These are phyloP conservation scores for Pollenia angustigena DNA, from an alignment of 2,888 invertebrate genomes.

Conservation along the genomic window DNA sequence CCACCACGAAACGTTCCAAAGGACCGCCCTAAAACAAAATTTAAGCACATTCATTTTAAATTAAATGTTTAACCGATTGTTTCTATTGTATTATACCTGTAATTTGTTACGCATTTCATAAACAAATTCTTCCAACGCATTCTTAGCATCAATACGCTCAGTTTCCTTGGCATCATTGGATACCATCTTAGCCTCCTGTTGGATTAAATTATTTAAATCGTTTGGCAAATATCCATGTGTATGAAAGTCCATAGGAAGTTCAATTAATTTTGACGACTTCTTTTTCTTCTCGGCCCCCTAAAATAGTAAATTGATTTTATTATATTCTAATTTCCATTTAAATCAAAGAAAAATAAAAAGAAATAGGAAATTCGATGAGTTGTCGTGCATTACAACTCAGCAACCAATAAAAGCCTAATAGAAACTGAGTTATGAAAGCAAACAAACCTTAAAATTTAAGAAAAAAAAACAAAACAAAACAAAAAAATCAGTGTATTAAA, in stretches of 20 bases:
- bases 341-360: conserved; percentile 59
- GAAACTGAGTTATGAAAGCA: conserved; percentile 37
- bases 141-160: conserved; percentile 97
- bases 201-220: conserved; percentile 90
- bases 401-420: conserved; percentile 62
- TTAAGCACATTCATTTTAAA: background rate
- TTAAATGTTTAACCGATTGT: background rate
- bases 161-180: conserved; percentile 96
- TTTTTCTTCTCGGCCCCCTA: conserved; percentile 89
- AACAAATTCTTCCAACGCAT: conserved; percentile 98
- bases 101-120: conserved; percentile 97
- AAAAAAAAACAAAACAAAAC: conserved; percentile 41
- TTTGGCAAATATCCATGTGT: conserved; percentile 89
- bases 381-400: conserved; percentile 35
- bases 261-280: conserved; percentile 91
- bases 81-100: conserved; percentile 80
- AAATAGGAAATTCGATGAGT: conserved; percentile 70
- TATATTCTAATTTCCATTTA: conserved; percentile 21
- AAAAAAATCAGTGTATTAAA: conserved; percentile 31
- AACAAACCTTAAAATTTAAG: conserved; percentile 43
- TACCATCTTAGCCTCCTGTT: conserved; percentile 94
- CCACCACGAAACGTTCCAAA: conserved; percentile 90
- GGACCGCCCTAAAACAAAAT: conserved; percentile 87
- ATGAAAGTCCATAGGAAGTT: conserved; percentile 92
- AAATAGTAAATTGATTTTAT: conserved; percentile 28